These are phyloP conservation scores for Chalcis sispes DNA, from an alignment of 2,888 invertebrate genomes.

Conservation along the genomic window DNA sequence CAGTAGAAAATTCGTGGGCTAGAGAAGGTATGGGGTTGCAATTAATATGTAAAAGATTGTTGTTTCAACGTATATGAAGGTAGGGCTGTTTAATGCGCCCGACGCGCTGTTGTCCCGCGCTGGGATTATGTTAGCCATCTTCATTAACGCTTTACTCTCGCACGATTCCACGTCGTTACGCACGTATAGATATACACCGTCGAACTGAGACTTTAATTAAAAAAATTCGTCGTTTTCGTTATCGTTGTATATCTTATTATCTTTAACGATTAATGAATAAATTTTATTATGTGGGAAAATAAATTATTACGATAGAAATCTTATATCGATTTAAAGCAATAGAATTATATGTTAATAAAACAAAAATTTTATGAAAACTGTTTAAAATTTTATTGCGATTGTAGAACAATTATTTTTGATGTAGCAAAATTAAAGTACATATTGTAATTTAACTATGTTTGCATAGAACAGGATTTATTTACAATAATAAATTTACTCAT, in stretches of 20 bases:
- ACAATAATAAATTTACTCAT: no score
- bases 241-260: slow-evolving; percentile 40
- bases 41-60: slow-evolving; percentile 53
- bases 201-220: slow-evolving; percentile 26
- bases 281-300: no score
- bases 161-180: not conserved
- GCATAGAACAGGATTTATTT: no score
- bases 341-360: no score
- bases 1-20: not conserved
- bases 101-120: slow-evolving; percentile 21
- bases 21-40: slow-evolving; percentile 2
- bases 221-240: slow-evolving; percentile 35
- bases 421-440: no score
- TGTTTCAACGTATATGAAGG: not conserved
- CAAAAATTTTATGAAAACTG: no score
- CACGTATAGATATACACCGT: not conserved
- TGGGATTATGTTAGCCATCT: slow-evolving; percentile 50
- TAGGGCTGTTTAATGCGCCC: slow-evolving; percentile 36
- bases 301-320: no score
- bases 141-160: slow-evolving; percentile 33
- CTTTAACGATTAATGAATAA: slow-evolving; percentile 44
- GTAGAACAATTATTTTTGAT: no score
- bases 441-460: no score
- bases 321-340: no score
- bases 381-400: no score